Evolutionary conservation across 1,140 invertebrate genomes (phyloP), one percentile per base, ranked within the genome.

Genomic region (Psilanteris sp.): DNA sequence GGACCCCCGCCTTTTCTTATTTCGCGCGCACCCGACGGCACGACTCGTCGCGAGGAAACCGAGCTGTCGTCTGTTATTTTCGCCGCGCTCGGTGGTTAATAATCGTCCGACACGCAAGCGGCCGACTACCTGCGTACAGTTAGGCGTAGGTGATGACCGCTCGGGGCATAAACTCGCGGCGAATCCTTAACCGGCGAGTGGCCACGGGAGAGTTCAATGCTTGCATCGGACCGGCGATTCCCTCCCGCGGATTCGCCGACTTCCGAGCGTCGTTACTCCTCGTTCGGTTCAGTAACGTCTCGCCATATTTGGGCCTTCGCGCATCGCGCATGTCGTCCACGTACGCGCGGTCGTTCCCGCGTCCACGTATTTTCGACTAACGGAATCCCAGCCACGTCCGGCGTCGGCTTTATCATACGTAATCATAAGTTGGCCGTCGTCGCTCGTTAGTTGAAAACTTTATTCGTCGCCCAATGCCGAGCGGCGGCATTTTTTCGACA

Each of bases 191-290:
- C 67, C 59, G 76, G 78, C 34, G 67, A 79, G 62, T 67, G 71
- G 71, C 71, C 59, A 57, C 31, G 43, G 54, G 78, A 74, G 80
- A 82, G 80, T 82, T 82, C 78, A 82, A 82, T 78, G 80, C 78
- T 80, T 82, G 80, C 73, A 78, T 66, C 75, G 75, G 73, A 55
- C 34, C 52, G 37, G 26, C 64, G 50, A 31, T 46, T 55, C 59
- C 55, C 67, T 68, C 48, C 64, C 48, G 50, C 9, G 46, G 62
- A 72, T 46, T 48, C n/a, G 48, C 44, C 48, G 54, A 54, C 55
- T 55, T 77, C 64, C 55, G 52, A 66, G 52, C 52, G 18, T 61
- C 66, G 66, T 26, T 32, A 52, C 52, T 44, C 39, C 14, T 34
- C 64, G 64, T 57, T 62, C 59, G 61, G 75, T 62, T 59, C 75